These are phyloP conservation scores for Hiodon tergisus DNA, from an alignment of 2,113 vertebrate species.

Conservation along the genomic window DNA sequence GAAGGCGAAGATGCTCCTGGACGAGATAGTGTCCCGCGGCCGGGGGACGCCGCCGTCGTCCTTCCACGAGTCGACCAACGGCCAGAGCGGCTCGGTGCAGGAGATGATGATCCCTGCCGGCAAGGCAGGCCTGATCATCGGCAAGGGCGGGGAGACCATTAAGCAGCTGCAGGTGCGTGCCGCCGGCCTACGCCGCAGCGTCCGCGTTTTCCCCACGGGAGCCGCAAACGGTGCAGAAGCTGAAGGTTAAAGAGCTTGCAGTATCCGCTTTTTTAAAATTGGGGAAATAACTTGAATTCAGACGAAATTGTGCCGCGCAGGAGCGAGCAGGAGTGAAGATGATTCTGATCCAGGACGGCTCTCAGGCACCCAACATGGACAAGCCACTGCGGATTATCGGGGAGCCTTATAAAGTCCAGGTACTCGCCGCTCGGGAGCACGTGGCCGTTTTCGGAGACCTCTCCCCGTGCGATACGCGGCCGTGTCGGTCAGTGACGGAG, in stretches of 20 bases:
- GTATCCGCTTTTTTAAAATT: neutral
- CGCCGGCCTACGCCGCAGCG: neutral
- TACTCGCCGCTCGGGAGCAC: constrained; percentile 35
- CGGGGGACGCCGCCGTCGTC: constrained; percentile 71
- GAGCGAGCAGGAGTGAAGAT: constrained; percentile 90
- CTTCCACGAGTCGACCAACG: constrained; percentile 75
- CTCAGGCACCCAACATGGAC: constrained; percentile 82
- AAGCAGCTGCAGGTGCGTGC: constrained; percentile 81
- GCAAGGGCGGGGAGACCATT: constrained; percentile 88
- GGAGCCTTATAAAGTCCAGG: constrained; percentile 91
- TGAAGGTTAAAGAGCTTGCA: neutral
- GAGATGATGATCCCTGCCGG: constrained; percentile 90
- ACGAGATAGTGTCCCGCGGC: constrained; percentile 83
- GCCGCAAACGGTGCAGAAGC: neutral
- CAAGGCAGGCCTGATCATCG: constrained; percentile 84
- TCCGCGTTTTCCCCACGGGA: neutral
- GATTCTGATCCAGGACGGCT: constrained; percentile 88
- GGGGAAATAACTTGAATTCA: too few relatives aligned
- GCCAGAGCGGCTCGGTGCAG: constrained; percentile 78
- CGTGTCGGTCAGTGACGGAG: neutral
- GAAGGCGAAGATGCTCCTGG: constrained; percentile 81
- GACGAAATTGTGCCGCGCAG: constrained; percentile 41
- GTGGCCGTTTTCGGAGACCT: neutral
- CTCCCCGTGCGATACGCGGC: neutral
- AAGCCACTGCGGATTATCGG: constrained; percentile 87